Evolutionary conservation across 2,797 vertebrate species (phyloP), one percentile per base, ranked within the genome.

Genomic region (Calcarius lapponicus): DNA sequence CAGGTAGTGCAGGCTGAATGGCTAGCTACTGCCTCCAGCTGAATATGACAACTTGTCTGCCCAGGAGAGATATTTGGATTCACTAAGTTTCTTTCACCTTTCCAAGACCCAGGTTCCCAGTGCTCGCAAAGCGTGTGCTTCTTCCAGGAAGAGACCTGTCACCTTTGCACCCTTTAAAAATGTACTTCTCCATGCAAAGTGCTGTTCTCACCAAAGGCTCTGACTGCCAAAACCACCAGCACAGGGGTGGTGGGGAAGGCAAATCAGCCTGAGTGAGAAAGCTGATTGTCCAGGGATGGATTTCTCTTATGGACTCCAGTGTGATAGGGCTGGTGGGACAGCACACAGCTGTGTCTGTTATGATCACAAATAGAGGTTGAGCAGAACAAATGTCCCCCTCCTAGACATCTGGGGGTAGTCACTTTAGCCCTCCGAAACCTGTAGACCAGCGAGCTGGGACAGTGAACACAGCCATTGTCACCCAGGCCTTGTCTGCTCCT

Each of bases 211-310:
- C 19, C 50, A 51, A 10, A 34, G 62, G 19, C 34, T 71, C 60
- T 21, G 17, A 40, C 26, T 50, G 13, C 13, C 34, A 11, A 25
- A 43, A 32, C 20, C 6, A 5, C 16, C 3, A 4, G 10, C 57
- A 10, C 15, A 43, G 58, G n/a, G 3, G 10, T 47, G 26, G 19
- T 69, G 62, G 24, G 13, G 21, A 86, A 84, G 26, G 38, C 13
- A 34, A 61, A 79, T n/a, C 34, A 40, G 8, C 25, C 56, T 0
- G 0, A 71, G 17, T 18, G 19, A 67, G 32, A 90, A 40, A 32
- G 13, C 8, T 25, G 54, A 64, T 20, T 86, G 50, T 86, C 32
- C 1, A 2, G 31, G 15, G 90, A 64, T 0, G 0, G 34, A 24
- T 6, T 90, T 79, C 7, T 86, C 38, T 28, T 38, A 20, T 13